Evolutionary conservation across 2,888 invertebrate species (phyloP), one percentile per base, ranked within the genome.

Genomic region (Agriotes lineatus): DNA sequence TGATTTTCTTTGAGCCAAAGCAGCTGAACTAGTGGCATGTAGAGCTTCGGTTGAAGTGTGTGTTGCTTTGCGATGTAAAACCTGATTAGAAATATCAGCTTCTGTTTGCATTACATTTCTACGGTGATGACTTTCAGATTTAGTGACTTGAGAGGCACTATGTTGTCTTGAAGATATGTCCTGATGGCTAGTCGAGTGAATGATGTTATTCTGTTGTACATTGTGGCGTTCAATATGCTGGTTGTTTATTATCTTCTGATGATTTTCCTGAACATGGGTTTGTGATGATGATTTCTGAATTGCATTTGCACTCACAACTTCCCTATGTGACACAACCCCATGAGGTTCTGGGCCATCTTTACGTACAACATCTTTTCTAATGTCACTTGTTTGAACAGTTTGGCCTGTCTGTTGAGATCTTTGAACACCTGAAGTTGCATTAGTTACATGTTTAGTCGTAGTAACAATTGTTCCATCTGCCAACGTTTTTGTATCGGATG

Each of bases 1-100:
- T 67, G 94, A 94, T 81, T 93, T 93, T 57, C 93, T 88, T 82
- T 93, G 93, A 71, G 93, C 91, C 19, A 93, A 90, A 14, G 93
- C 94, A 0, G 92, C 89, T 0, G 91, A 89, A 75, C 90, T 90
- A 7, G 90, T 91, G 0, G 91, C 89, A 78, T 93, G 93, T 3
- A 91, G 85, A 1, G 91, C 91, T 83, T 93, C 93, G n/a, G 89
- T 90, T 0, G 90, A 89, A 0, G 90, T 88, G 1, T 89, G 86
- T 9, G 88, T 84, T 14, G 91, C 90, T 79, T 93, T 93, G 42
- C 95, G 89, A 81, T 94, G 93, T 33, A 95, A 87, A 45, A 95
- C 91, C 42, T 93, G 87, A 78, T 95, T 95, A 56, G 87, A 88
- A 1, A 93, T 88, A 75, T 93, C 90, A n/a, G 90, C 88, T 61